Evolutionary conservation across 2,113 vertebrate genomes (phyloP).

Genomic region (Pyxicephalus adspersus): DNA sequence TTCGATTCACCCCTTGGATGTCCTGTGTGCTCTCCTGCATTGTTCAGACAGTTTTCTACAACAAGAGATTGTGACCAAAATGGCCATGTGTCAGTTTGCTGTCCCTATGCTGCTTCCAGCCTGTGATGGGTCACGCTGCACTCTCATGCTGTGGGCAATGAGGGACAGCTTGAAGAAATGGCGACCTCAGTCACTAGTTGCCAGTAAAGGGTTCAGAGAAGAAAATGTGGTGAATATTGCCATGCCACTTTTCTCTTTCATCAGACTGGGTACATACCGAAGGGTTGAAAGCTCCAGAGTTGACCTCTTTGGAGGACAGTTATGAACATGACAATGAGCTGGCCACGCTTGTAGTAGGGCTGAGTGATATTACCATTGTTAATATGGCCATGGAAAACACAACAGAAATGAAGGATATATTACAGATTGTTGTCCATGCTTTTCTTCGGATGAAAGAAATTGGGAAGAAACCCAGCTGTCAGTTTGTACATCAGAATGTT

Average conservation of each 20-base stretch:
- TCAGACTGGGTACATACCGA: conserved; percentile 68
- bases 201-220: not conserved
- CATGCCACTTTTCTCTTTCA: conserved; percentile 77
- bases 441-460: conserved; percentile 71
- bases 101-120: conserved; percentile 79
- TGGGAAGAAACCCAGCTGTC: conserved; percentile 73
- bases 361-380: conserved; percentile 74
- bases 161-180: conserved; percentile 55
- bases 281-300: too few relatives aligned
- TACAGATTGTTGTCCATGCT: conserved; percentile 73
- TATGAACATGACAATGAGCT: conserved; percentile 72
- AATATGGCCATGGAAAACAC: conserved; percentile 67
- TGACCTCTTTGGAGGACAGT: too few relatives aligned
- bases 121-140: conserved; percentile 62
- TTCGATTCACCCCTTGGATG: too few relatives aligned
- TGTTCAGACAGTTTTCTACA: too few relatives aligned
- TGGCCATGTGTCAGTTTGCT: conserved; percentile 69
- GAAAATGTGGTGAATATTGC: conserved; percentile 62
- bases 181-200: too few relatives aligned
- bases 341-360: conserved; percentile 75
- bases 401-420: conserved; percentile 67
- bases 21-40: too few relatives aligned
- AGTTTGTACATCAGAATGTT: conserved; percentile 80
- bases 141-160: conserved; percentile 73
- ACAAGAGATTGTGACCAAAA: conserved; percentile 63